Evolutionary conservation across 2,113 vertebrate species (phyloP).

Genomic region (Macaca mulatta): DNA sequence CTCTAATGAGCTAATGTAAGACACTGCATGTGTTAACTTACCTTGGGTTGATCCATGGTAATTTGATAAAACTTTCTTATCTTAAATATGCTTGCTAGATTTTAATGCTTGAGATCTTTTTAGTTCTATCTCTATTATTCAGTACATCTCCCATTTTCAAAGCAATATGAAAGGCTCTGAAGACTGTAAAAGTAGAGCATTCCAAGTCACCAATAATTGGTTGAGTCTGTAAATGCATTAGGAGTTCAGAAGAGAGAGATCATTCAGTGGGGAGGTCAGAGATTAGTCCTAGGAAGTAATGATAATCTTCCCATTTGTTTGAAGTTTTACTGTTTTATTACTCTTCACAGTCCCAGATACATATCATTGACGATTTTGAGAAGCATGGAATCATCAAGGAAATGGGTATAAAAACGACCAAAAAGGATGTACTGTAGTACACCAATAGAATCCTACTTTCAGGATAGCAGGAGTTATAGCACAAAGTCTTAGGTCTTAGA

Average conservation of each 20-base stretch:
- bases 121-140: background rate
- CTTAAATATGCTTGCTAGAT: background rate
- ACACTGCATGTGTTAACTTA: background rate
- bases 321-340: background rate
- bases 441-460: background rate
- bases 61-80: background rate
- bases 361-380: background rate
- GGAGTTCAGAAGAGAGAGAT: background rate
- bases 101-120: background rate
- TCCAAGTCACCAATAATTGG: background rate
- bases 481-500: background rate
- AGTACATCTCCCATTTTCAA: background rate
- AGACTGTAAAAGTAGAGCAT: background rate
- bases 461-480: background rate
- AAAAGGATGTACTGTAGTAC: background rate
- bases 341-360: background rate
- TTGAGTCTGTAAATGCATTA: background rate
- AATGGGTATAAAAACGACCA: background rate
- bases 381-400: background rate
- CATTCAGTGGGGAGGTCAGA: background rate
- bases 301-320: background rate
- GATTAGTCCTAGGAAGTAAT: background rate
- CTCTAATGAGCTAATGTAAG: background rate
- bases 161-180: background rate
- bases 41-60: background rate